A percentile compares a stretch with the other conserved stretches of the same genome.
Conservation (phyloP, 2,113 vertebrate genomes). For the Scophthalmus maximus region DNA sequence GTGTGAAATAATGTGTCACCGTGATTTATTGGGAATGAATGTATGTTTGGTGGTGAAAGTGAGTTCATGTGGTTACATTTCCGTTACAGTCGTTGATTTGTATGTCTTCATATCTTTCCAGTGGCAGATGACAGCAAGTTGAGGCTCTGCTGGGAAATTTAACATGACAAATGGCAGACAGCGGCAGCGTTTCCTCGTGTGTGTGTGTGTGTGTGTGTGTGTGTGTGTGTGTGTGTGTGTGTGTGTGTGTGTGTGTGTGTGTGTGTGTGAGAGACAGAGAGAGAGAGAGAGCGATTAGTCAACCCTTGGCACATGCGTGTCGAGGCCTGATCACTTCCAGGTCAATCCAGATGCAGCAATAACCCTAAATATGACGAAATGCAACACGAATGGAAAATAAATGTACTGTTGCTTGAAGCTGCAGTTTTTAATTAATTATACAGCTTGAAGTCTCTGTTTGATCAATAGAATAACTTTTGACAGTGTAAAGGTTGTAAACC, state of each 20-base stretch:
- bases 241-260: neutral
- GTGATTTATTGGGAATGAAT: no score
- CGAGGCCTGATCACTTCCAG: neutral
- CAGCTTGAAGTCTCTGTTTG: no score
- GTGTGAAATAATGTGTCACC: no score
- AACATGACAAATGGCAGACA: constrained; percentile 60
- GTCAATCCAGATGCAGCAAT: constrained; percentile 15
- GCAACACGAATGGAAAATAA: neutral
- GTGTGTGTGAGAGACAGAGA: neutral
- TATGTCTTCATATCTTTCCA: constrained; percentile 13
- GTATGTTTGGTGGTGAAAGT: neutral
- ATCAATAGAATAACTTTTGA: no score
- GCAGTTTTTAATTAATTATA: no score
- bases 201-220: constrained; percentile 27
- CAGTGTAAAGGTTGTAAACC: no score
- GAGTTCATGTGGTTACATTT: neutral
- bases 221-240: neutral
- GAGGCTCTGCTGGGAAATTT: constrained; percentile 56
- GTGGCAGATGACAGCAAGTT: constrained; percentile 43
- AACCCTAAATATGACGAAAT: constrained; percentile 19
- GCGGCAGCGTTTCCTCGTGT: constrained; percentile 32
- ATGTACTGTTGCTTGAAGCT: neutral
- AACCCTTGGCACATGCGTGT: constrained; percentile 30
- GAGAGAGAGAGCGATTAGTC: no score
- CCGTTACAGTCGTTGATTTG: constrained; percentile 11